Conservation (phyloP, 2,113 vertebrate genomes). For the Pachyramphus minor region DNA sequence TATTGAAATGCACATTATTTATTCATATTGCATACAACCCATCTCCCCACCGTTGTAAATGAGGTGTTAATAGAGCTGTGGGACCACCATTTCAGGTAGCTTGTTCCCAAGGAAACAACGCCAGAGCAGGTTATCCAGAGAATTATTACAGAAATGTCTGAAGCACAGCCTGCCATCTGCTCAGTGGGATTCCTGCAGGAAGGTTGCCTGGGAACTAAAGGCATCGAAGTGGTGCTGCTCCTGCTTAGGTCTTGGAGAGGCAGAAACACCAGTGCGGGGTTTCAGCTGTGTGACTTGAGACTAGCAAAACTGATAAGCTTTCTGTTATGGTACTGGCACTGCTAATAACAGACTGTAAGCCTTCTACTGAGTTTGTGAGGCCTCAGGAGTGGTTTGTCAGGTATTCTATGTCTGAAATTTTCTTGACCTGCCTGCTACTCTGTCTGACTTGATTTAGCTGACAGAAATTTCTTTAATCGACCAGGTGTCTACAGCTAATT, state of each 20-base stretch:
- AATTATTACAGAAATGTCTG: neutral
- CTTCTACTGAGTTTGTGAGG: neutral
- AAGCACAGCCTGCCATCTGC: neutral
- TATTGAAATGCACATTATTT: neutral
- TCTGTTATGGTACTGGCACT: neutral
- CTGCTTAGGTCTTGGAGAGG: neutral
- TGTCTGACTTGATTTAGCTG: neutral
- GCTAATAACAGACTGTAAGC: neutral
- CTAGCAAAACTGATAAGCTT: neutral
- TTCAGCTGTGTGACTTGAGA: neutral
- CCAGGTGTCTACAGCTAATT: neutral
- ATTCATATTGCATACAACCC: neutral
- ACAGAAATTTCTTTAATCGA: neutral
- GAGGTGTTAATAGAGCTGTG: neutral
- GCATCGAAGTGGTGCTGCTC: rapidly evolving
- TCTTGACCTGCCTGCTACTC: neutral
- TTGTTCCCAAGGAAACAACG: neutral
- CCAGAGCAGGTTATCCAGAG: neutral
- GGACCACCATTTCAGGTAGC: neutral
- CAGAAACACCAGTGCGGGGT: neutral
- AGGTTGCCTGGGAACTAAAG: neutral
- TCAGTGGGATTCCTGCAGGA: rapidly evolving
- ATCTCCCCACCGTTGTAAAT: neutral
- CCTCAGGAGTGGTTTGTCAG: neutral
- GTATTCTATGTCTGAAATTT: neutral